Evolutionary conservation across 2,888 invertebrate species (phyloP).

Genomic region (Smittia aterrima): DNA sequence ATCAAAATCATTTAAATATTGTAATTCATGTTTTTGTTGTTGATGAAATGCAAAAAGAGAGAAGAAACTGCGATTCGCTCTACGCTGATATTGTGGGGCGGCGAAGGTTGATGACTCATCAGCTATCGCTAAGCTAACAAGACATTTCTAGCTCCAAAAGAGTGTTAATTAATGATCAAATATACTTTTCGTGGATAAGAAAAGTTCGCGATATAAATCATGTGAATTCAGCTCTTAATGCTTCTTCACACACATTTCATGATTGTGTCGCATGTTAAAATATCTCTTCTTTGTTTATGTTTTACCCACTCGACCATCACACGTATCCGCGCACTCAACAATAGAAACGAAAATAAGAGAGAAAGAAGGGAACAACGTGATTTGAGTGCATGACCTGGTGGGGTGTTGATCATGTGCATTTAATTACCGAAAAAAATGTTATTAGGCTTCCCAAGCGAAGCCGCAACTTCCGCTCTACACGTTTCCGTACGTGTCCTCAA

Average conservation of each 20-base stretch:
- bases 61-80: neutral
- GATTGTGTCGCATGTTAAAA: constrained; percentile 35
- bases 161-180: neutral
- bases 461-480: neutral
- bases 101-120: neutral
- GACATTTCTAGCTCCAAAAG: neutral
- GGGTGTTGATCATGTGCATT: neutral
- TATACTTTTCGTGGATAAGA: neutral
- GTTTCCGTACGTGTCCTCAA: neutral
- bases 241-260: constrained; percentile 15
- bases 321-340: neutral
- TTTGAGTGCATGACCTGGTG: constrained; percentile 19
- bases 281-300: constrained; percentile 35
- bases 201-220: neutral
- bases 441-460: too few species aligned
- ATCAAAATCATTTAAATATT: constrained; percentile 16
- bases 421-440: too few species aligned
- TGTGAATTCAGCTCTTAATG: constrained; percentile 2
- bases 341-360: neutral
- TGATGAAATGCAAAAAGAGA: neutral
- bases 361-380: neutral
- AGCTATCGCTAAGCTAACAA: neutral
- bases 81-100: neutral
- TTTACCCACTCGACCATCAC: constrained; percentile 39
- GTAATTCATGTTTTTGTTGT: neutral